phyloP scores from a whole-genome alignment of 2,888 invertebrate species.

The Folsomia candida region DNA sequence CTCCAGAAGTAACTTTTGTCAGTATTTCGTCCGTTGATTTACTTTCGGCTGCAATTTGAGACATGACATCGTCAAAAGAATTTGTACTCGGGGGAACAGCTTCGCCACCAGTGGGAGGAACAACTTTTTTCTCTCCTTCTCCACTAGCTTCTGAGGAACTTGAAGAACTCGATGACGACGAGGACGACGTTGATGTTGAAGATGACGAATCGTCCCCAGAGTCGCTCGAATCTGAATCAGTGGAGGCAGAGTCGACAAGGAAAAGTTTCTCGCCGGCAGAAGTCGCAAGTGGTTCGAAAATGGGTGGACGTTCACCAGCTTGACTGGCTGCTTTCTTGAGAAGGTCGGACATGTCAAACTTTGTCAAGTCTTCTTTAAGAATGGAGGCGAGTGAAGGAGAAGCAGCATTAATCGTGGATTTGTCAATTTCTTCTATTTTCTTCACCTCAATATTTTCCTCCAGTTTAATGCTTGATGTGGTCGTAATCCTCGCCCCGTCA shows the following conservation, averaged over 20 bases:
- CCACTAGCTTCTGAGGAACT: slow-evolving; percentile 23
- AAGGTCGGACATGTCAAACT: background rate
- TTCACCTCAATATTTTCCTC: background rate
- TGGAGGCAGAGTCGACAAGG: background rate
- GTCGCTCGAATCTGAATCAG: background rate
- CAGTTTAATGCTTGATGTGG: slow-evolving; percentile 24
- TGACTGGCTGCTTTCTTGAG: background rate
- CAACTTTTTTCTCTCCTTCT: slow-evolving; percentile 15
- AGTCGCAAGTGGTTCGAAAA: background rate
- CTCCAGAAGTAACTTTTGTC: background rate
- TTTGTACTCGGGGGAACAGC: background rate
- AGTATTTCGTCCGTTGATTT: slow-evolving; percentile 4
- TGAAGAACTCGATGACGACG: slow-evolving; percentile 31
- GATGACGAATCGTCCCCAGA: background rate
- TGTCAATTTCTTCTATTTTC: background rate
- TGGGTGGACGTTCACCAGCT: background rate
- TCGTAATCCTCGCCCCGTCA: background rate
- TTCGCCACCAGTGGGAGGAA: slow-evolving; percentile 23
- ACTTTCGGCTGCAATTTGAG: slow-evolving; percentile 3
- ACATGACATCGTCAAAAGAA: slow-evolving; percentile 4
- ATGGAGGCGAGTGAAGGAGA: background rate
- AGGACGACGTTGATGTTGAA: slow-evolving; percentile 5
- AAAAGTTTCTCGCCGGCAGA: background rate
- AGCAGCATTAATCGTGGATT: background rate
- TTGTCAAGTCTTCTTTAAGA: background rate